Percentiles rank a stretch among this genome's conserved stretches.
These are phyloP conservation scores for Cotesia chilonis DNA, from an alignment of 1,140 invertebrate genomes.

Conservation along the genomic window DNA sequence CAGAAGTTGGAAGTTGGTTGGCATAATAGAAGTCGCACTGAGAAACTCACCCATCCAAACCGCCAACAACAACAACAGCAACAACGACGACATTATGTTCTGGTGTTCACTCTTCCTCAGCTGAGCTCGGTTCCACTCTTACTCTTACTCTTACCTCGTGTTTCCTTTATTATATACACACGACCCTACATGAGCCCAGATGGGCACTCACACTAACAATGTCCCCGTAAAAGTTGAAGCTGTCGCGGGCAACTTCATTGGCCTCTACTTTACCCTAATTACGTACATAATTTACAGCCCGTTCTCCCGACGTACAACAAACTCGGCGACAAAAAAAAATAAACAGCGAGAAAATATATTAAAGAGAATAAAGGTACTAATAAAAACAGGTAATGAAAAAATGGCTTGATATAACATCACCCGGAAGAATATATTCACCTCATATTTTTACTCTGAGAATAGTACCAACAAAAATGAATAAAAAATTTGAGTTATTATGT, in stretches of 20 bases:
- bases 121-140: no score
- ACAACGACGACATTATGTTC: slow-evolving; percentile 20
- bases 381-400: no score
- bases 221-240: slow-evolving; percentile 5
- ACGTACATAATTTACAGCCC: slow-evolving; percentile 5
- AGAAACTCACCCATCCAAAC: slow-evolving; percentile 19
- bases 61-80: slow-evolving; percentile 8
- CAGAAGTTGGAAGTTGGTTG: slow-evolving; percentile 6
- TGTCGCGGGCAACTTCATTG: slow-evolving; percentile 13
- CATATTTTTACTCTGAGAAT: no score
- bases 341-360: neutral
- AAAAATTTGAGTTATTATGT: slow-evolving; percentile 1
- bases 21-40: slow-evolving; percentile 5
- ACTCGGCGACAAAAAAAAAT: neutral
- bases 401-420: no score
- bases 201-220: neutral
- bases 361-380: no score
- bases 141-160: no score
- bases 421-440: no score
- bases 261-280: slow-evolving; percentile 7
- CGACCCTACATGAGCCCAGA: no score
- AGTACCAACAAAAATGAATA: no score
- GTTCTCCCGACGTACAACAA: neutral
- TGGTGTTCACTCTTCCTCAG: neutral
- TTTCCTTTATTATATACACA: no score